Percentiles rank a stretch among this genome's conserved stretches.
These are phyloP conservation scores for Prolemur simus DNA, from an alignment of 2,113 vertebrate genomes.

Conservation along the genomic window DNA sequence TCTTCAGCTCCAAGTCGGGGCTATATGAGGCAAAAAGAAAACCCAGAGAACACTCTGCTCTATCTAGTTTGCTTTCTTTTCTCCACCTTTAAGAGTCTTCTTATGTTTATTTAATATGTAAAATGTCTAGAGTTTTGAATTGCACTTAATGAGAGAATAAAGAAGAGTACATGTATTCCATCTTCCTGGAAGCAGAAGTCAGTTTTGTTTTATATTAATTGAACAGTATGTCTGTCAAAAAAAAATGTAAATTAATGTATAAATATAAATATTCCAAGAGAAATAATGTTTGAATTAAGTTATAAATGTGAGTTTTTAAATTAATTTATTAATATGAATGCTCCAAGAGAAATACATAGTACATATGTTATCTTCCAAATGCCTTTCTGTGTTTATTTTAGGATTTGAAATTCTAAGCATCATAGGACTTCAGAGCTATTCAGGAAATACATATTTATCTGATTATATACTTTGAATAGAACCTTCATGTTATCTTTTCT, in stretches of 20 bases:
- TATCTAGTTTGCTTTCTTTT: neutral
- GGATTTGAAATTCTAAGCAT: slow-evolving; percentile 1
- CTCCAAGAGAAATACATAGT: neutral
- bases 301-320: neutral
- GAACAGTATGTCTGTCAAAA: neutral
- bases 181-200: slow-evolving; percentile 8
- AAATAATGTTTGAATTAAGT: slow-evolving; percentile 18
- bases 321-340: neutral
- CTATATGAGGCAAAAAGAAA: neutral
- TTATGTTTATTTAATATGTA: neutral
- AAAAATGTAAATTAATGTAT: neutral
- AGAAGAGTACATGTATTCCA: neutral
- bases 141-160: neutral
- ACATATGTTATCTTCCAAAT: neutral
- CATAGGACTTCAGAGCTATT: neutral
- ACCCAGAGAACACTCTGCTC: neutral
- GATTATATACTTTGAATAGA: neutral
- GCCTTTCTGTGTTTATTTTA: slow-evolving; percentile 41
- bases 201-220: slow-evolving; percentile 1
- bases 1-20: neutral
- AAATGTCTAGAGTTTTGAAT: neutral
- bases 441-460: neutral
- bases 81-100: neutral
- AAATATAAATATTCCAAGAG: neutral
- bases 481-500: neutral